Evolutionary conservation across 2,888 invertebrate genomes (phyloP), one percentile per base, ranked within the genome.

Genomic region (Tachina grossa): DNA sequence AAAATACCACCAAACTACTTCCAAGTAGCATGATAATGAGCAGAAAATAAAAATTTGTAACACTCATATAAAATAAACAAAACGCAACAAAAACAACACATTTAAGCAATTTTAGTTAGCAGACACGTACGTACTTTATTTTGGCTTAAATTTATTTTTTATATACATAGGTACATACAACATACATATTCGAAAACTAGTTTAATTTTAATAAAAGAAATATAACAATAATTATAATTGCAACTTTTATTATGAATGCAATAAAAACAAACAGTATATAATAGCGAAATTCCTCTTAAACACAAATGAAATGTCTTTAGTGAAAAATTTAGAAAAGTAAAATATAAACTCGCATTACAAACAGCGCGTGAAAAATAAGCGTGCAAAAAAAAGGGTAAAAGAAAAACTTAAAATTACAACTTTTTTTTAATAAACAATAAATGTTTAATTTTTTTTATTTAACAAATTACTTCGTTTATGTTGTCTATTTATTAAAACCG

Each of bases 251-350:
- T 51, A 68, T 61, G 68, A 68, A 14, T 31, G 53, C 65, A 55
- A 71, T 43, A 74, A 66, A 47, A n/a, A 69, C 11, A 65, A 43
- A 51, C 31, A 43, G 51, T 51, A 51, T 45, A 68, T 22, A 3
- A 22, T 11, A 83, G 79, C 83, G 75, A 85, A 85, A 85, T 83
- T 85, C 55, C 83, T 76, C 66, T 85, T 85, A 75, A 83, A 83
- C 55, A 31, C 41, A 16, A 83, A 69, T 75, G 59, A 63, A 65
- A 68, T 65, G 63, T 74, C 69, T 82, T 74, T 51, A 63, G 68
- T 59, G 19, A 39, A 72, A 72, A 71, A 55, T 53, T 22, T 16
- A 61, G 31, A 9, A 74, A 51, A 63, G 14, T 41, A 49, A 16
- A 39, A 31, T 31, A 31, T 31, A 31, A 31, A 31, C 31, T 31